Evolutionary conservation across 2,888 invertebrate species (phyloP), one percentile per base, ranked within the genome.

Genomic region (Sturmia bella): DNA sequence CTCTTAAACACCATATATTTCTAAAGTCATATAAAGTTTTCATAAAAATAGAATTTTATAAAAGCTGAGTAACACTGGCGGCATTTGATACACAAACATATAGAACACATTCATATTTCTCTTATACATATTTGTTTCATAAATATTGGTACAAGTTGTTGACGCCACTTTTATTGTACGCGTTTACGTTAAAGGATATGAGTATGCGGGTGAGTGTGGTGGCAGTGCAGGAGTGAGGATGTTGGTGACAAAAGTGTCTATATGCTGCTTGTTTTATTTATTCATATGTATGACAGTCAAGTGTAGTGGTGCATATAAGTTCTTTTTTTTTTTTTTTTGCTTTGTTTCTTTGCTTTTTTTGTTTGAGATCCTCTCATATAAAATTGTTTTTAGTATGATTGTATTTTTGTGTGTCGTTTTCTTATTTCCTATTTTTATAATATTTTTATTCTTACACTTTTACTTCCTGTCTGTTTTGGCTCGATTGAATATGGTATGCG

Each of bases 131-230:
- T 80, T 80, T 76, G 45, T 66, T 68, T 76, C 59, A 78, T 76
- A 80, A 76, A 76, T 72, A 80, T 76, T 80, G 64, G 81, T 74
- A 77, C 63, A 74, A 77, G 81, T 77, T 77, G 77, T 82, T 82
- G 81, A 78, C 81, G 81, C 81, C 81, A 82, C 77, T 77, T 69
- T 77, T 66, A 74, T 73, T 80, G 63, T 77, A 37, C 69, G 41
- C 41, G 61, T 59, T 72, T 43, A 13, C 17, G 11, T 48, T n/a
- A 13, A 32, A 39, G 59, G 17, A 15, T 24, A 13, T 32, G 15
- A 21, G 27, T 13, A 37, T 37, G 41, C 15, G 9, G 27, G 27
- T 43, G 37, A 24, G 1, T 61, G 41, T 9, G 13, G 43, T 43
- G 43, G 43, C 12, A 13, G 11, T 54, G 66, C 70, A 37, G 9